Percentiles rank a stretch among this genome's conserved stretches.
Conservation (phyloP, 2,888 invertebrate genomes). For the Dasypogon diadema region DNA sequence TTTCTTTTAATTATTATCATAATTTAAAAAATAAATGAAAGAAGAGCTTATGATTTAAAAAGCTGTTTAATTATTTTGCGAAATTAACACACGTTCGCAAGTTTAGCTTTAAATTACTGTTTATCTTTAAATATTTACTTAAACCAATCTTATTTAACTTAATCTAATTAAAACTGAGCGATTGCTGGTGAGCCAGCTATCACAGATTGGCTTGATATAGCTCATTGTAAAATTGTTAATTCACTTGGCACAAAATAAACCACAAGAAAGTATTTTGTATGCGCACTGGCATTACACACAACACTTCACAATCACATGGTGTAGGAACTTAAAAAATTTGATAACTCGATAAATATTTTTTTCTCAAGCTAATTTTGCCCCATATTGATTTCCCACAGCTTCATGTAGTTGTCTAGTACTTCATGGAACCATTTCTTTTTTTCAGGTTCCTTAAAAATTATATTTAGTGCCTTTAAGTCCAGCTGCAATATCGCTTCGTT, state of each 20-base stretch:
- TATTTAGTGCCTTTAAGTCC: conserved; percentile 82
- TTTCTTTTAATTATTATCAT: too few species aligned
- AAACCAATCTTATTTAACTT: too few species aligned
- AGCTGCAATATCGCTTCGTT: conserved; percentile 88
- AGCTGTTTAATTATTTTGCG: too few species aligned
- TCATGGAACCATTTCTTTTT: conserved; percentile 88
- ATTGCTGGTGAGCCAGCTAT: conserved; percentile 21
- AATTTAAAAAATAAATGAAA: too few species aligned
- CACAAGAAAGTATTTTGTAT: too few species aligned
- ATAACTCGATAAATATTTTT: too few species aligned
- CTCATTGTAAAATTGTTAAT: neutral
- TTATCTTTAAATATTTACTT: too few species aligned
- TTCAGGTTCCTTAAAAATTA: conserved; percentile 80
- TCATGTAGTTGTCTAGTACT: conserved; percentile 89
- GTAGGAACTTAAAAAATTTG: conserved; percentile 29
- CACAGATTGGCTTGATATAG: conserved; percentile 28
- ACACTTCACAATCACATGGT: neutral
- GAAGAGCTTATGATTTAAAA: too few species aligned
- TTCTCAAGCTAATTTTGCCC: conserved; percentile 54
- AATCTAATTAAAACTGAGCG: conserved; percentile 26
- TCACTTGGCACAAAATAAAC: conserved; percentile 26
- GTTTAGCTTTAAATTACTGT: too few species aligned
- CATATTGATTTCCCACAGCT: conserved; percentile 91
- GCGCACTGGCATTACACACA: too few species aligned
- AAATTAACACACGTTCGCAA: too few species aligned